These are phyloP conservation scores for Caenorhabditis tropicalis DNA, from an alignment of 1,140 invertebrate species.

Conservation along the genomic window DNA sequence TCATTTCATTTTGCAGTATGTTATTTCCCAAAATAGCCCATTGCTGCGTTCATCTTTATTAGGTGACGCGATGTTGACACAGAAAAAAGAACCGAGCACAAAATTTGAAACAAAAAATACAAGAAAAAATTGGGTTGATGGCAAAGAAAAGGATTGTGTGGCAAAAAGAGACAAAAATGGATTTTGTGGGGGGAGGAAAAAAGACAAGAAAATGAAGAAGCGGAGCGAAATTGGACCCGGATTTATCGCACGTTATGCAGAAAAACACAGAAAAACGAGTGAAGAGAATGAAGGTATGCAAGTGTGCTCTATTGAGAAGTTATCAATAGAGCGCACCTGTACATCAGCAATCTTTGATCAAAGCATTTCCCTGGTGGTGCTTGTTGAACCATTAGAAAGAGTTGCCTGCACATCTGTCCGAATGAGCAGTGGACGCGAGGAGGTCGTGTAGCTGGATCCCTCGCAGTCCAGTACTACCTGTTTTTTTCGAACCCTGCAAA, in stretches of 20 bases:
- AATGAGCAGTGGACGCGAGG: conserved; percentile 46
- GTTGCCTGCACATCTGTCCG: conserved; percentile 45
- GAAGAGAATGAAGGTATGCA: neutral
- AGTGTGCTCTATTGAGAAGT: neutral
- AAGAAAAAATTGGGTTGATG: no score
- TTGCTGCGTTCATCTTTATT: conserved; percentile 19
- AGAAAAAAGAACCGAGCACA: neutral
- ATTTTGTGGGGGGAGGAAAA: neutral
- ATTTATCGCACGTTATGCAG: conserved; percentile 16
- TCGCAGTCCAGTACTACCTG: conserved; percentile 42
- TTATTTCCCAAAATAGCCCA: neutral
- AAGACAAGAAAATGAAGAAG: neutral
- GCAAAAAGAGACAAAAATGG: neutral
- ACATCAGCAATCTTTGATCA: neutral
- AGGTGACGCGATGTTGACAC: neutral
- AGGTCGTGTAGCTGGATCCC: conserved; percentile 43
- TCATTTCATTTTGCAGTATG: neutral
- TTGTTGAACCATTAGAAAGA: conserved; percentile 29
- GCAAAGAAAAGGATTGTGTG: no score
- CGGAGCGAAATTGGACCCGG: conserved; percentile 25
- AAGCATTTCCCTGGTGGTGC: neutral
- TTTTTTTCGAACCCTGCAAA: conserved; percentile 41
- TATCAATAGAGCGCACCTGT: no score
- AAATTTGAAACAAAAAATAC: neutral
- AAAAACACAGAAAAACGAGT: neutral